Percentiles rank a stretch among this genome's conserved stretches.
These are phyloP conservation scores for Lasioglossum leucozonium DNA, from an alignment of 2,888 invertebrate species.

Conservation along the genomic window DNA sequence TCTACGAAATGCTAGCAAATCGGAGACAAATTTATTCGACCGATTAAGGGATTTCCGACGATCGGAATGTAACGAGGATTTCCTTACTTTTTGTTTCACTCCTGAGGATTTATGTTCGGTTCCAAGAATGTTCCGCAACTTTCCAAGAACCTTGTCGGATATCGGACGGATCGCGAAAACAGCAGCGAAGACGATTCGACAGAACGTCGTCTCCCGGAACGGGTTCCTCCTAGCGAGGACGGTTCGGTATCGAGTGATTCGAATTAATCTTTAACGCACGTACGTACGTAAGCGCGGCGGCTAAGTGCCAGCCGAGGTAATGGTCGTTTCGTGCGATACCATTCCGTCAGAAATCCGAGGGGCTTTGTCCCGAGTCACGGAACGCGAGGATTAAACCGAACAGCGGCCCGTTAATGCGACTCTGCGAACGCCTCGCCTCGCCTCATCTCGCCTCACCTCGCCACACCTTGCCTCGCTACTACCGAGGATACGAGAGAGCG, in stretches of 20 bases:
- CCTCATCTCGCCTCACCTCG: not conserved
- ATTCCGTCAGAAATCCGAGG: constrained; percentile 84
- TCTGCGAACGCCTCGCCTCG: constrained; percentile 70
- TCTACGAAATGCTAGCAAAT: too few relatives aligned
- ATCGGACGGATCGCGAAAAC: not conserved
- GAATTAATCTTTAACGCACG: constrained; percentile 71
- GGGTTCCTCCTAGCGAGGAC: not conserved
- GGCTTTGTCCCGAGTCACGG: constrained; percentile 84
- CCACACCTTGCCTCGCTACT: constrained; percentile 14
- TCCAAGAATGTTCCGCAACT: not conserved
- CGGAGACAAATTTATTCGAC: not conserved
- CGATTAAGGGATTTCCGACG: not conserved
- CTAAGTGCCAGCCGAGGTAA: constrained; percentile 75
- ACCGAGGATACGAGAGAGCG: constrained; percentile 53
- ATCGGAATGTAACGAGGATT: not conserved
- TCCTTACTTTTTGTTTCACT: not conserved
- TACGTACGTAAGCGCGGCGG: constrained; percentile 66
- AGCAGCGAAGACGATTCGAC: not conserved
- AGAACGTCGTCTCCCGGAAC: constrained; percentile 22
- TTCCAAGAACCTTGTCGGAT: not conserved
- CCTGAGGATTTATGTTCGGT: too few relatives aligned
- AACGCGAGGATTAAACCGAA: constrained; percentile 83
- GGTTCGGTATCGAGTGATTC: constrained; percentile 64
- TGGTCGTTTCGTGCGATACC: constrained; percentile 83
- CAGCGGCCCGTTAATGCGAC: constrained; percentile 79